Base-by-base conservation (phyloP, 2,113 vertebrate genomes). In the Lepus americanus region DNA sequence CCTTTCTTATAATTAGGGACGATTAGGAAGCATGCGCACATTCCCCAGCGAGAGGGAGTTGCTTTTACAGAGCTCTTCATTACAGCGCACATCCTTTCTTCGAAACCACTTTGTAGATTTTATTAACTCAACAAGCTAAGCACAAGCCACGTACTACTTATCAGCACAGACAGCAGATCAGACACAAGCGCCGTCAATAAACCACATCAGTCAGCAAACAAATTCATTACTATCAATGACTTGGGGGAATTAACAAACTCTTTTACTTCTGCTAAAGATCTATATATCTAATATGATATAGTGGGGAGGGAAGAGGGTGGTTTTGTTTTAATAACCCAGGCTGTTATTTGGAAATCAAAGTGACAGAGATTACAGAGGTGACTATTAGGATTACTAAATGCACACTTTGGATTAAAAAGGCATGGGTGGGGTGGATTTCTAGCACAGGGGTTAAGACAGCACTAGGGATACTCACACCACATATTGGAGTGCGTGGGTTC, bases 121-220 rank as follows among this genome's bases (percentile, higher is more conserved):
- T 92, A 96, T 83, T 96, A 96, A 94, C 94, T 97, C 94, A 94
- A 96, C 29, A 94, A 86, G 81, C 70, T 25, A 69, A 90, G 66
- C 88, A 91, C 44, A 69, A 74, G 95, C 53, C 64, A 80, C 82
- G 13, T 14, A 51, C 78, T 84, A 92, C 44, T 29, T 94, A 61
- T 9, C 59, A 96, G 51, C 87, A 59, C 31, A 92, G 72, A 83
- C 29, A 87, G 53, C 31, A 87, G 83, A 95, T 81, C 61, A 67
- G 80, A 78, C 23, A 53, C 51, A 70, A 93, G 39, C 51, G 44
- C 77, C 55, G 73, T 96, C 89, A 90, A 94, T 89, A 97, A 95
- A 74, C 73, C 66, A 67, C 83, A 84, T 89, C 72, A 91, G 16
- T 96, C 87, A 36, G 83, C 83, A 96, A 93, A 95, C 90, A 95